Evolutionary conservation across 1,140 invertebrate genomes (phyloP).

Genomic region (Zaprionus africanus): DNA sequence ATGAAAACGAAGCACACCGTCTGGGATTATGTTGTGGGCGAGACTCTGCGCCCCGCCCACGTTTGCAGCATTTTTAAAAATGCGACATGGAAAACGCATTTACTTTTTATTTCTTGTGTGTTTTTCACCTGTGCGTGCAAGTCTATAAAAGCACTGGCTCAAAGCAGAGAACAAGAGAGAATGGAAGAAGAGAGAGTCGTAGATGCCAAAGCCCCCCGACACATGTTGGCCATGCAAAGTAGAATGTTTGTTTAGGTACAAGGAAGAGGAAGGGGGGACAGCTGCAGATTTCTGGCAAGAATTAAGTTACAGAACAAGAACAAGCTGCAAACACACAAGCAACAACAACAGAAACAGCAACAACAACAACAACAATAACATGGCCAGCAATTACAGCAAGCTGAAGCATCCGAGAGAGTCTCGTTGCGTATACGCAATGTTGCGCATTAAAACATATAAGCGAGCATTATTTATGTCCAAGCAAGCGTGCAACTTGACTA

Average conservation of each 20-base stretch:
- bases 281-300: conserved; percentile 23
- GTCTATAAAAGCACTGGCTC: conserved; percentile 20
- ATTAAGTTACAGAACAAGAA: conserved; percentile 60
- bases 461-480: conserved; percentile 69
- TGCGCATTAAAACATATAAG: conserved; percentile 70
- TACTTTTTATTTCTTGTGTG: conserved; percentile 35
- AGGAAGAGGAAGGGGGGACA: too few relatives aligned
- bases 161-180: conserved; percentile 13
- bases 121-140: conserved; percentile 27
- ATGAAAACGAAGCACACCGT: conserved; percentile 7
- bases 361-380: conserved; percentile 23
- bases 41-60: background rate
- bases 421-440: conserved; percentile 75
- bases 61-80: conserved; percentile 34
- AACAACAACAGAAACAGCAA: conserved; percentile 6
- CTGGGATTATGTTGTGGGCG: conserved; percentile 12
- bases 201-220: conserved; percentile 26
- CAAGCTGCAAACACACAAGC: conserved; percentile 15
- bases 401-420: conserved; percentile 9
- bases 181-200: background rate
- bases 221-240: conserved; percentile 35
- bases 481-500: conserved; percentile 63
- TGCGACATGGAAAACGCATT: conserved; percentile 62
- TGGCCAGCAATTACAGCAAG: conserved; percentile 34
- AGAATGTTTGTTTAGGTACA: background rate